phyloP scores from a whole-genome alignment of 1,140 invertebrate genomes.

The Eupeodes corollae region DNA sequence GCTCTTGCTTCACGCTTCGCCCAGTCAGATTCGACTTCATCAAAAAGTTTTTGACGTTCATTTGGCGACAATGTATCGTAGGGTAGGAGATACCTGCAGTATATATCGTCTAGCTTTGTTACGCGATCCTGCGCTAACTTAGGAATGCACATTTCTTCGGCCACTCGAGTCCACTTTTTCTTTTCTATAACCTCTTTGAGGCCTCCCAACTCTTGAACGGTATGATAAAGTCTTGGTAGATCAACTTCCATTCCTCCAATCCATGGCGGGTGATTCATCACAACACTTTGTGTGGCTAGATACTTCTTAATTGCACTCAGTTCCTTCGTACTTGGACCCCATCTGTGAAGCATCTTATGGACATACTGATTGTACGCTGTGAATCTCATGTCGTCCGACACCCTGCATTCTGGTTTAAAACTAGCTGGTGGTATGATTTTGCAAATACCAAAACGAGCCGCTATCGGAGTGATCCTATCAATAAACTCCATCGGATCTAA shows the following conservation, averaged over 20 bases:
- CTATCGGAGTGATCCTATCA: constrained; percentile 65
- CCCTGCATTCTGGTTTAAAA: constrained; percentile 81
- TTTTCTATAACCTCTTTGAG: constrained; percentile 83
- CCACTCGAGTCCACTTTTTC: constrained; percentile 81
- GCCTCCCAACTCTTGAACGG: constrained; percentile 75
- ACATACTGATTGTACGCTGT: constrained; percentile 86
- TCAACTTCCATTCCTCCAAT: constrained; percentile 86
- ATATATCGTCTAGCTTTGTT: constrained; percentile 80
- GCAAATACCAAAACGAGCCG: constrained; percentile 78
- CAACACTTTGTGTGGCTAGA: constrained; percentile 64
- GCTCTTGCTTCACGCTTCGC: constrained; percentile 45
- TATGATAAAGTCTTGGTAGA: constrained; percentile 71
- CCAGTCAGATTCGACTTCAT: constrained; percentile 68
- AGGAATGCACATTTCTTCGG: constrained; percentile 77
- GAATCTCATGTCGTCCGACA: constrained; percentile 76
- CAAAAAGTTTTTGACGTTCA: constrained; percentile 59
- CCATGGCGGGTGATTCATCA: constrained; percentile 62
- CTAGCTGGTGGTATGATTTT: constrained; percentile 75
- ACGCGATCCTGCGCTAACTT: constrained; percentile 72
- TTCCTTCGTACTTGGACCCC: constrained; percentile 81
- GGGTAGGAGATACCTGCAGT: constrained; percentile 85
- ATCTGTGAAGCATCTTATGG: constrained; percentile 76
- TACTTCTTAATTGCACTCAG: constrained; percentile 78
- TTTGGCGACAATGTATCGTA: constrained; percentile 76
- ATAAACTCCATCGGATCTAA: constrained; percentile 85